A percentile compares a stretch with the other conserved stretches of the same genome.
phyloP scores from a whole-genome alignment of 2,888 invertebrate species.

The Colletes collaris region DNA sequence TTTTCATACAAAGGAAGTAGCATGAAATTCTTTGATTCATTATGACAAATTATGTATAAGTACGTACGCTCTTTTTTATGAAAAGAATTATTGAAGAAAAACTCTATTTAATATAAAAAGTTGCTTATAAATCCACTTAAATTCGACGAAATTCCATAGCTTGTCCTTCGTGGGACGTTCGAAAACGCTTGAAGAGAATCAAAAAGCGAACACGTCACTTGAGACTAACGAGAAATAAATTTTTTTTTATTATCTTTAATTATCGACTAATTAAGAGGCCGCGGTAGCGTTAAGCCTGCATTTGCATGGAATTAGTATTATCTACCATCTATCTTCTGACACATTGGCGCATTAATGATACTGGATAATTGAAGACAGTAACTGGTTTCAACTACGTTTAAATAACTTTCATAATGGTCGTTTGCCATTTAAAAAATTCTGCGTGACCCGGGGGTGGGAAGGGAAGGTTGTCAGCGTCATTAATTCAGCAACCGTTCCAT shows the following conservation, averaged over 20 bases:
- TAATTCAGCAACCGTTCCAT: background rate
- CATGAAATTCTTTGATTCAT: too few relatives aligned
- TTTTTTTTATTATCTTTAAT: background rate
- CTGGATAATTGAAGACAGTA: conserved; percentile 16
- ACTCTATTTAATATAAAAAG: too few relatives aligned
- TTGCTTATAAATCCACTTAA: too few relatives aligned
- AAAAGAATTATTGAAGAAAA: too few relatives aligned
- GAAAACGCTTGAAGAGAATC: background rate
- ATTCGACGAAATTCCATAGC: too few relatives aligned
- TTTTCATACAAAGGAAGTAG: too few relatives aligned
- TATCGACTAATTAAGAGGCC: conserved; percentile 25
- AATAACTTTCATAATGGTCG: conserved; percentile 1
- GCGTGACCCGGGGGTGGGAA: background rate
- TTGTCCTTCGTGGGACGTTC: background rate
- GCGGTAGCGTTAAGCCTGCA: conserved; percentile 17
- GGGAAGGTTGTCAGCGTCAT: background rate
- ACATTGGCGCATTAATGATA: conserved; percentile 24
- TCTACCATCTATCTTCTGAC: background rate
- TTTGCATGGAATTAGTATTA: conserved; percentile 43
- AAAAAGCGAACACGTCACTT: background rate
- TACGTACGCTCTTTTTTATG: too few relatives aligned
- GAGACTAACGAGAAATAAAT: conserved; percentile 2
- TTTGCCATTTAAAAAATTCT: background rate
- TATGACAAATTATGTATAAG: too few relatives aligned
- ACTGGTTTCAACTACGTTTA: background rate